phyloP scores from a whole-genome alignment of 2,797 vertebrate species.

The Orestias chungarensis region DNA sequence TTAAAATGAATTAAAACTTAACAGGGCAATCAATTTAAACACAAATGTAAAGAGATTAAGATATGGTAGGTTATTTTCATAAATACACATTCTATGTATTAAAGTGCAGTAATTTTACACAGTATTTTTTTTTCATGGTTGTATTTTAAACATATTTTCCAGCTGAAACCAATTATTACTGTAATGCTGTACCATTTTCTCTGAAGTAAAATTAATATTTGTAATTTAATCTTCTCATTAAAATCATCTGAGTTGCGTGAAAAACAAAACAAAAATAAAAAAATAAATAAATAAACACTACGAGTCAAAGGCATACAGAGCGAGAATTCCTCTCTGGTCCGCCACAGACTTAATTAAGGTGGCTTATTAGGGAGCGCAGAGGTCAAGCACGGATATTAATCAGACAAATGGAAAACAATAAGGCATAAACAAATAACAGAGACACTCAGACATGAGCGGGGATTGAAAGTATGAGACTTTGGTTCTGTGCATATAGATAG shows the following conservation, averaged over 20 bases:
- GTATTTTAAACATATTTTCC: conserved; percentile 2
- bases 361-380: conserved; percentile 45
- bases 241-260: conserved; percentile 28
- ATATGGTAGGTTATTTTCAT: neutral
- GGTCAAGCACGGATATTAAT: conserved; percentile 55
- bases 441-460: conserved; percentile 10
- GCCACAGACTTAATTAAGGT: conserved; percentile 45
- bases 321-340: conserved; percentile 19
- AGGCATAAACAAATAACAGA: conserved; percentile 36
- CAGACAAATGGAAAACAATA: conserved; percentile 46
- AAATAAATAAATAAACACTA: too few relatives aligned
- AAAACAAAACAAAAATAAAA: conserved; percentile 30
- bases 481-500: neutral
- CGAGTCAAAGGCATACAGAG: conserved; percentile 16
- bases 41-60: neutral
- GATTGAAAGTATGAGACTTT: conserved; percentile 3
- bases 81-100: neutral
- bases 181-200: conserved; percentile 4
- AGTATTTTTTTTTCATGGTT: neutral
- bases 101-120: neutral
- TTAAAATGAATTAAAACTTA: neutral
- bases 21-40: neutral
- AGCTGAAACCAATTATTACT: conserved; percentile 18
- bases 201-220: conserved; percentile 15
- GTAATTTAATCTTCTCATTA: conserved; percentile 29